phyloP scores from a whole-genome alignment of 2,113 vertebrate species.

The Plecotus auritus region DNA sequence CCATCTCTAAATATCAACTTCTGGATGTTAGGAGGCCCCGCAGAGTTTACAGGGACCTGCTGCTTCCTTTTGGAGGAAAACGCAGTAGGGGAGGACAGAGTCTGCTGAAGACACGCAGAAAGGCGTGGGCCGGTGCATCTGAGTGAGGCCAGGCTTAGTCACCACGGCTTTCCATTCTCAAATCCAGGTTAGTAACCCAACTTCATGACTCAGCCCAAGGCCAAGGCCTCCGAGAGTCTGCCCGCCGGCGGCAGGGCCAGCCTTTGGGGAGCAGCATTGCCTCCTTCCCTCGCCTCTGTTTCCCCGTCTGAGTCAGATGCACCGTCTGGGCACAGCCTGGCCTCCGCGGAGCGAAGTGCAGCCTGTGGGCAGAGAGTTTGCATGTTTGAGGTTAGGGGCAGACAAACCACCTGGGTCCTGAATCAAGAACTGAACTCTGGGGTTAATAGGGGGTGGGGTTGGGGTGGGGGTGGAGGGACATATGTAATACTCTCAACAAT shows the following conservation, averaged over 20 bases:
- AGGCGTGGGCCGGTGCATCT: background rate
- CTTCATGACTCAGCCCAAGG: constrained; percentile 18
- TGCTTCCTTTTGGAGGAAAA: background rate
- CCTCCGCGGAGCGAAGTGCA: background rate
- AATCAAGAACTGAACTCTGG: background rate
- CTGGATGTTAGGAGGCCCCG: background rate
- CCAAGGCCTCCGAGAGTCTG: background rate
- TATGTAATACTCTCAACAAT: no score
- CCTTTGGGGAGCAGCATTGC: background rate
- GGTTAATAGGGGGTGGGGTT: no score
- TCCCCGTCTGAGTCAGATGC: background rate
- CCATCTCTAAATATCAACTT: background rate
- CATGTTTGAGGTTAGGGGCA: background rate
- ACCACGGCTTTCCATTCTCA: background rate
- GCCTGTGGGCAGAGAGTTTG: background rate
- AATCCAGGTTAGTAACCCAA: background rate
- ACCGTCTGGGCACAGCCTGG: background rate
- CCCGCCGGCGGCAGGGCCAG: background rate
- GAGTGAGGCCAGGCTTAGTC: constrained; percentile 21
- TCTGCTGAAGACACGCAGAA: background rate
- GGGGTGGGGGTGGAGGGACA: no score
- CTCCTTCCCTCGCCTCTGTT: background rate
- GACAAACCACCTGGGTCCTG: background rate
- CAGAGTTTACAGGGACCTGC: background rate
- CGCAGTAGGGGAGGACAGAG: background rate